phyloP scores from a whole-genome alignment of 1,140 invertebrate species.

The Pinna nobilis region DNA sequence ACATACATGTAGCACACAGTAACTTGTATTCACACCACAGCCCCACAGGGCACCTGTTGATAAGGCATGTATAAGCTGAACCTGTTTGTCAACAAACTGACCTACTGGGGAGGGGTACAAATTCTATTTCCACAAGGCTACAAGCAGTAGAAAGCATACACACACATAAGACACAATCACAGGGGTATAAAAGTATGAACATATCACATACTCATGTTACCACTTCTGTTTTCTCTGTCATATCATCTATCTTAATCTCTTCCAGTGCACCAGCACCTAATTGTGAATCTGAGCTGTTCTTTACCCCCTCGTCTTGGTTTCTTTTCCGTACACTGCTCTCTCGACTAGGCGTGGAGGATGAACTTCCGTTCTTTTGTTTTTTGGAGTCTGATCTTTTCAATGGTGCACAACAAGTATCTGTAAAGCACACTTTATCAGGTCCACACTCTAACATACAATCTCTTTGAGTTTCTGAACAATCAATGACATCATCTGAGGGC shows the following conservation, averaged over 20 bases:
- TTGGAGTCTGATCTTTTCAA: conserved; percentile 29
- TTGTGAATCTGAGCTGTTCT: not conserved
- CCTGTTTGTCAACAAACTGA: too few relatives aligned
- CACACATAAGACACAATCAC: conserved; percentile 7
- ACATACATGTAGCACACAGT: too few relatives aligned
- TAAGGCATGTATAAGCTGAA: too few relatives aligned
- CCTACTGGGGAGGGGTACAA: too few relatives aligned
- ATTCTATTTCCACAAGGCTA: too few relatives aligned
- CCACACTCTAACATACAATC: conserved; percentile 56
- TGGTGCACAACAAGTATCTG: conserved; percentile 53
- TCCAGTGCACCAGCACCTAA: not conserved
- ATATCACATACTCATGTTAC: not conserved
- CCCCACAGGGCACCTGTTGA: too few relatives aligned
- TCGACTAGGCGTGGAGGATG: not conserved
- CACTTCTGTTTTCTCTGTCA: not conserved
- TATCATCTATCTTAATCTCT: not conserved
- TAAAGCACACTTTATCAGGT: conserved; percentile 49
- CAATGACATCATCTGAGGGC: conserved; percentile 1
- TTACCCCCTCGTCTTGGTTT: not conserved
- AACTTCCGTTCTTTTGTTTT: not conserved
- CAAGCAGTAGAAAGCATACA: too few relatives aligned
- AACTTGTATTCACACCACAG: too few relatives aligned
- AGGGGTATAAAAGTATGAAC: not conserved
- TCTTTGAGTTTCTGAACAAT: not conserved
- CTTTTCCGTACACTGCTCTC: not conserved